Conservation (phyloP, 2,888 invertebrate genomes). For the Philopedon plagiatum region DNA sequence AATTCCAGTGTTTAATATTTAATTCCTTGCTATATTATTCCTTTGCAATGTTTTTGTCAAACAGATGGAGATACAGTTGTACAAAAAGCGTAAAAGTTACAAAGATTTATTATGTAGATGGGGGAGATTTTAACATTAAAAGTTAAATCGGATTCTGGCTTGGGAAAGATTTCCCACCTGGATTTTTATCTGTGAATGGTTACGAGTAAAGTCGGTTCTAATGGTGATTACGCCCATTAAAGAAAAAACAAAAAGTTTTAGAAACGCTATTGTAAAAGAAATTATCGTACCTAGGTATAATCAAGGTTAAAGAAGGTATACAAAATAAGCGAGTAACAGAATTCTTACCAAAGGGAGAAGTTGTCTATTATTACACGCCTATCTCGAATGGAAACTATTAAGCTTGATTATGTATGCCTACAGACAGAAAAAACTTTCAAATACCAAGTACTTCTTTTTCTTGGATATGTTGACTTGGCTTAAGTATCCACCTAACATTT, state of each 20-base stretch:
- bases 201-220: not conserved
- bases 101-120: slow-evolving; percentile 41
- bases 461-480: too few relatives aligned
- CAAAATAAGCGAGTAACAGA: too few relatives aligned
- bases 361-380: too few relatives aligned
- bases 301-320: too few relatives aligned
- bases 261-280: too few relatives aligned
- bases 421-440: too few relatives aligned
- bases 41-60: slow-evolving; percentile 29
- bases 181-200: slow-evolving; percentile 9
- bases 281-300: too few relatives aligned
- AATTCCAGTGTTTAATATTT: not conserved
- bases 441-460: too few relatives aligned
- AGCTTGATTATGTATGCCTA: too few relatives aligned
- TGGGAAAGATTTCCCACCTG: not conserved
- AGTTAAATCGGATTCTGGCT: slow-evolving; percentile 38
- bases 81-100: slow-evolving; percentile 26
- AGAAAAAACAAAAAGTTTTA: not conserved
- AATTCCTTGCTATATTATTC: not conserved
- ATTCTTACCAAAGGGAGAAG: too few relatives aligned
- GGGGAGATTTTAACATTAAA: slow-evolving; percentile 35
- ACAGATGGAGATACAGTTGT: slow-evolving; percentile 19
- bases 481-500: too few relatives aligned
- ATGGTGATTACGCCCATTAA: not conserved
- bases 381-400: too few relatives aligned